These are phyloP conservation scores for Drosophila algonquin DNA, from an alignment of 2,888 invertebrate species.

Conservation along the genomic window DNA sequence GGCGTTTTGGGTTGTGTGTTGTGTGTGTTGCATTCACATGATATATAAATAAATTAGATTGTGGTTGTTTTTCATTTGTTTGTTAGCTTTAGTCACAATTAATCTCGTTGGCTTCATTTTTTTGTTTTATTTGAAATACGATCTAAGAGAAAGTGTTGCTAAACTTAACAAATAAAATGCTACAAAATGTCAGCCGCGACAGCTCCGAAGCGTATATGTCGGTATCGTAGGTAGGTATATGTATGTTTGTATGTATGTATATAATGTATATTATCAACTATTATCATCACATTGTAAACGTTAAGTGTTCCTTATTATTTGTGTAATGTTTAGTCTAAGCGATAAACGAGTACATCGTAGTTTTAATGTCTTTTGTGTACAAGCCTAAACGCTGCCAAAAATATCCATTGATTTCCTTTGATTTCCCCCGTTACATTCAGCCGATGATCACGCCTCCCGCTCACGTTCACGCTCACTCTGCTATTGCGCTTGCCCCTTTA, in stretches of 20 bases:
- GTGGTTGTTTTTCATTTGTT: slow-evolving; percentile 47
- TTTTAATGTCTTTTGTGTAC: slow-evolving; percentile 72
- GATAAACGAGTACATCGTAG: slow-evolving; percentile 68
- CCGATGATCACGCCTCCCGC: background rate
- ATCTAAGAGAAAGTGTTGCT: slow-evolving; percentile 66
- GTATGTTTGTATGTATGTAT: slow-evolving; percentile 33
- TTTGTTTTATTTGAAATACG: slow-evolving; percentile 21
- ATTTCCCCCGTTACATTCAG: slow-evolving; percentile 17
- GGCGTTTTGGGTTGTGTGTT: slow-evolving; percentile 12
- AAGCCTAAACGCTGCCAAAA: slow-evolving; percentile 71
- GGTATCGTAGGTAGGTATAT: slow-evolving; percentile 48
- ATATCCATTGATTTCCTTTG: slow-evolving; percentile 52
- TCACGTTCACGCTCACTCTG: slow-evolving; percentile 33
- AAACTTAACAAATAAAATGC: slow-evolving; percentile 78
- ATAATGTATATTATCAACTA: slow-evolving; percentile 64
- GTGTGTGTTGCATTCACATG: slow-evolving; percentile 29
- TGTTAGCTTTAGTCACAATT: slow-evolving; percentile 72
- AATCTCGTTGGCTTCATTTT: slow-evolving; percentile 73
- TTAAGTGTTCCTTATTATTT: slow-evolving; percentile 68
- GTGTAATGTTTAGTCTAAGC: slow-evolving; percentile 67
- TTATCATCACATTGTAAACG: slow-evolving; percentile 78
- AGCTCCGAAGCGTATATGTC: slow-evolving; percentile 61
- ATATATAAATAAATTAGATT: slow-evolving; percentile 60
- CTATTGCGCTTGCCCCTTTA: slow-evolving; percentile 17
- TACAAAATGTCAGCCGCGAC: slow-evolving; percentile 74